Evolutionary conservation across 2,113 vertebrate genomes (phyloP).

Genomic region (Gorsachius goisagi): DNA sequence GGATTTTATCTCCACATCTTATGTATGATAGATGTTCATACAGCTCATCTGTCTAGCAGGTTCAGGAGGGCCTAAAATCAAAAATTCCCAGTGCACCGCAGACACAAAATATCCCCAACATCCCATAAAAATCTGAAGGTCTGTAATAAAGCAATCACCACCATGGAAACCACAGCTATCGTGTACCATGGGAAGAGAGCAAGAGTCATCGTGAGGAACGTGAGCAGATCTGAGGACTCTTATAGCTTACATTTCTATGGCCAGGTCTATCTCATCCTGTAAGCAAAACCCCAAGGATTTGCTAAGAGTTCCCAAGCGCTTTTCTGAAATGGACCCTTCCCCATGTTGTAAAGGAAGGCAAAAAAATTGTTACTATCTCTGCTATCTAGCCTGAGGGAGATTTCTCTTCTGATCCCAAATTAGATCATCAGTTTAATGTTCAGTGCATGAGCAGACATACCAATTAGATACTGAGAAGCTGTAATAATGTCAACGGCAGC

Average conservation of each 20-base stretch:
- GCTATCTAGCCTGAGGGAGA: conserved; percentile 50
- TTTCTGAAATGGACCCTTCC: conserved; percentile 16
- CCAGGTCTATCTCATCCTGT: neutral
- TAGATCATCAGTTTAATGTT: conserved; percentile 59
- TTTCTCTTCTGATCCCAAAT: conserved; percentile 61
- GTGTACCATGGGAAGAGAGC: neutral
- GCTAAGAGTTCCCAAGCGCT: neutral
- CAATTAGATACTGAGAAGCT: conserved; percentile 49
- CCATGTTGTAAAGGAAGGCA: neutral
- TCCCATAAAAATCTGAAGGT: neutral
- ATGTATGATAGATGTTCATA: neutral
- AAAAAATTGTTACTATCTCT: neutral
- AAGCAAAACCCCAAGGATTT: neutral
- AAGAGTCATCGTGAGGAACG: neutral
- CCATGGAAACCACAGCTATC: neutral
- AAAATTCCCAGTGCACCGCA: neutral
- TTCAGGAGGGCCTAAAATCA: neutral
- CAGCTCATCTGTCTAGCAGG: neutral
- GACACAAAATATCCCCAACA: neutral
- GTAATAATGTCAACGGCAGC: neutral
- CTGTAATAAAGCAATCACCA: neutral
- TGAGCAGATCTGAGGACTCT: neutral
- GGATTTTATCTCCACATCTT: neutral
- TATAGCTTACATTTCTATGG: neutral
- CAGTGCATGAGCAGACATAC: conserved; percentile 57